Base-by-base conservation (phyloP, 2,113 vertebrate species). In the Nansenia antarctica region DNA sequence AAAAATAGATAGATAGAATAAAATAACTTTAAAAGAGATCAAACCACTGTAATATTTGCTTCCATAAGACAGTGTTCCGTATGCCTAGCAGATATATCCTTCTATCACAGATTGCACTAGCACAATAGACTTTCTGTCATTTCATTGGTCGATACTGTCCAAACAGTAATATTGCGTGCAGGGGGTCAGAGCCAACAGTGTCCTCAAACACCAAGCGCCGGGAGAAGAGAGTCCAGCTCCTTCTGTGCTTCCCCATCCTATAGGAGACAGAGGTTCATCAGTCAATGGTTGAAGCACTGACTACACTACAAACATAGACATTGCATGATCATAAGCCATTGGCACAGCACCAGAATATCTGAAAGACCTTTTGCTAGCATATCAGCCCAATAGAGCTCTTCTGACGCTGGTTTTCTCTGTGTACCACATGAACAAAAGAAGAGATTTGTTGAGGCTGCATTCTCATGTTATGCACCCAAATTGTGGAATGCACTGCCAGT, bases 171-270 rank as follows among this genome's bases (percentile, higher is more conserved):
- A 5, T 55, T 12, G 3, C 26, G 12, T 15, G 39, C 39, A 15
- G 18, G 14, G 18, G 39, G 49, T 20, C 37, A 18, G 30, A 68
- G 34, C 11, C 5, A n/a, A 2, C 7, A 7, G n/a, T n/a, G 54
- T 52, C 2, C 27, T 93, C 85, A 89, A 58, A 88, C 27, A 79
- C 92, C 91, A 69, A 96, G 88, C 0, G 88, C 86, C 18, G 82
- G 83, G 34, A 90, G 86, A 69, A 98, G 90, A 71, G 77, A 81
- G 75, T 94, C 90, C 78, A 97, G 85, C 68, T 96, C 94, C 79
- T 92, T 94, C 74, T 95, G 92, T 74, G 94, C 94, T 26, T 96
- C 93, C 85, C 92, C 89, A 77, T 97, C 95, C 97, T 98, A 81
- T 65, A 89, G 82, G 73, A 86, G 81, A 37, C 11, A 14, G 3